Percentiles rank a stretch among this genome's conserved stretches.
phyloP scores from a whole-genome alignment of 2,113 vertebrate species.

The Otolemur garnettii region DNA sequence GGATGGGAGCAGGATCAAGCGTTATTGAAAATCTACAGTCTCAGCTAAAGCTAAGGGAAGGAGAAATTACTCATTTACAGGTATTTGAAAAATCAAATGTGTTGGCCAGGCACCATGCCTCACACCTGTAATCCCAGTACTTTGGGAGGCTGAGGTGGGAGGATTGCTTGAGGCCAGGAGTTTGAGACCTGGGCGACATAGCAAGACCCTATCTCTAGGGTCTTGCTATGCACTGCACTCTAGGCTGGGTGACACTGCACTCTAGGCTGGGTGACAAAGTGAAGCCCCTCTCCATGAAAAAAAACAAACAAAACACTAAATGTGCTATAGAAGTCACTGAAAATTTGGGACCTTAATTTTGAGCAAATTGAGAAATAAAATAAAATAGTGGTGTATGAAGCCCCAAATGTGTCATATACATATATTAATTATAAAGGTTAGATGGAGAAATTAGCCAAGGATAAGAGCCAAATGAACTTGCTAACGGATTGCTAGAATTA shows the following conservation, averaged over 20 bases:
- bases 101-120: not conserved
- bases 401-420: not conserved
- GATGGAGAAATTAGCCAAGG: not conserved
- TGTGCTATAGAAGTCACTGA: not conserved
- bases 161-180: too few species aligned
- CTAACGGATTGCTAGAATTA: not conserved
- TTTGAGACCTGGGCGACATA: too few species aligned
- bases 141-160: too few species aligned
- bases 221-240: too few species aligned
- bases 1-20: slow-evolving; percentile 97
- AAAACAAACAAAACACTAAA: slow-evolving; percentile 6
- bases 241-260: too few species aligned
- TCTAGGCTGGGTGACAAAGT: too few species aligned
- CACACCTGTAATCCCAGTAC: too few species aligned
- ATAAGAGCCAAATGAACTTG: not conserved
- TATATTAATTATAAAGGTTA: not conserved
- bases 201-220: too few species aligned
- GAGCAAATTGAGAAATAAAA: slow-evolving; percentile 14
- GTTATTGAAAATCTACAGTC: slow-evolving; percentile 98
- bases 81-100: slow-evolving; percentile 84
- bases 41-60: slow-evolving; percentile 96
- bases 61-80: slow-evolving; percentile 97
- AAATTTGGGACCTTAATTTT: slow-evolving; percentile 39
- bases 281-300: too few species aligned
- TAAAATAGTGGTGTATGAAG: not conserved